Conservation (phyloP, 2,113 vertebrate species). For the Odontesthes bonariensis region DNA sequence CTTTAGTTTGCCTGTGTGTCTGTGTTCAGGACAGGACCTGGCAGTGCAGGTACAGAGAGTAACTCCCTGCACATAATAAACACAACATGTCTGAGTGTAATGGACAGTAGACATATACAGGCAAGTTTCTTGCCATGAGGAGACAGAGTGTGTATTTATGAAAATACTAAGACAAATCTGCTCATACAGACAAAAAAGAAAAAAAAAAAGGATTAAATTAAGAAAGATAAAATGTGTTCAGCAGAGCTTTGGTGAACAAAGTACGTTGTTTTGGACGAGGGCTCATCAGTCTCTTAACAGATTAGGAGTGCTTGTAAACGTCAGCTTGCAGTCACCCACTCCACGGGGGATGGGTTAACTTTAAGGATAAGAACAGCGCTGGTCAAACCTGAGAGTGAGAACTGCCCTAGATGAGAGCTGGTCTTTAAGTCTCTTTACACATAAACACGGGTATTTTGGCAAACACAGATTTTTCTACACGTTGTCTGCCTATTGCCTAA, state of each 20-base stretch:
- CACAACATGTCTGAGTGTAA: slow-evolving; percentile 59
- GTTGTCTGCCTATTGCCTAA: not conserved
- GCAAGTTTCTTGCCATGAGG: slow-evolving; percentile 40
- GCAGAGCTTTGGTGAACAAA: slow-evolving; percentile 22
- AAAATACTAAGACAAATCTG: slow-evolving; percentile 41
- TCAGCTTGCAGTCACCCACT: slow-evolving; percentile 70
- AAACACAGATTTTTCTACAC: not conserved
- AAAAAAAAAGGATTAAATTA: not conserved
- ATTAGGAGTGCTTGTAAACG: slow-evolving; percentile 76
- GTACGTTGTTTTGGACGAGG: slow-evolving; percentile 37
- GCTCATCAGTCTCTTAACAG: slow-evolving; percentile 73
- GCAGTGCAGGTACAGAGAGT: slow-evolving; percentile 77
- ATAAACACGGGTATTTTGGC: not conserved
- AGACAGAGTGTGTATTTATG: slow-evolving; percentile 24
- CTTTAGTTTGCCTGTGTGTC: slow-evolving; percentile 77
- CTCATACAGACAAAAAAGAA: slow-evolving; percentile 13
- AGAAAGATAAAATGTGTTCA: slow-evolving; percentile 10
- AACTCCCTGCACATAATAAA: slow-evolving; percentile 75
- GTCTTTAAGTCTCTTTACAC: not conserved
- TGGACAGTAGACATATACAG: slow-evolving; percentile 48
- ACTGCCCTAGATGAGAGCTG: slow-evolving; percentile 13
- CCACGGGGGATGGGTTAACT: slow-evolving; percentile 58
- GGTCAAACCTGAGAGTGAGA: slow-evolving; percentile 25
- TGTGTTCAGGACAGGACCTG: slow-evolving; percentile 66
- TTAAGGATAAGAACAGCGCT: slow-evolving; percentile 53